Percentiles rank a stretch among this genome's conserved stretches.
These are phyloP conservation scores for Sminthurides bifidus DNA, from an alignment of 1,140 invertebrate species.

Conservation along the genomic window DNA sequence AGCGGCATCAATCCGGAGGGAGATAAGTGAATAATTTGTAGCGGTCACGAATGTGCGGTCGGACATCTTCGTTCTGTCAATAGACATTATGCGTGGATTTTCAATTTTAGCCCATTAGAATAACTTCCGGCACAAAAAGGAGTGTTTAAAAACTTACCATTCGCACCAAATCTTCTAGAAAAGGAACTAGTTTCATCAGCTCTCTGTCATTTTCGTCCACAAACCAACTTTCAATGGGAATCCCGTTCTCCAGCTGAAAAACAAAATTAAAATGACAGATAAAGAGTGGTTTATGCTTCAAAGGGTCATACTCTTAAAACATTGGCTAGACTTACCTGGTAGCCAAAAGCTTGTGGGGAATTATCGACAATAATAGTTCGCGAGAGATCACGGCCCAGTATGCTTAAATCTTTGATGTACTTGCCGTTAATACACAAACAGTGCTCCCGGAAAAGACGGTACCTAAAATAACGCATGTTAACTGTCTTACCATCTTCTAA, in stretches of 20 bases:
- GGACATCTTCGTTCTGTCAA: slow-evolving; percentile 76
- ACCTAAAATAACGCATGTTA: slow-evolving; percentile 38
- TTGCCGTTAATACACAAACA: slow-evolving; percentile 91
- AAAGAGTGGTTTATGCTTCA: neutral
- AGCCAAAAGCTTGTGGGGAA: slow-evolving; percentile 82
- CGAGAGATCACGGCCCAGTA: slow-evolving; percentile 80
- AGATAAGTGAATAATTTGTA: slow-evolving; percentile 79
- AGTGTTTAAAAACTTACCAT: slow-evolving; percentile 43
- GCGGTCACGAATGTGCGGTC: slow-evolving; percentile 76
- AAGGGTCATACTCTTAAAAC: slow-evolving; percentile 8
- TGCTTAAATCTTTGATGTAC: slow-evolving; percentile 91
- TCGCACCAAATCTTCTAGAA: slow-evolving; percentile 73
- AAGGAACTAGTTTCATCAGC: slow-evolving; percentile 82
- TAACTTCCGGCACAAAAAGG: neutral
- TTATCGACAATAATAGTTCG: slow-evolving; percentile 89
- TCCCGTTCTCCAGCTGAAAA: slow-evolving; percentile 85
- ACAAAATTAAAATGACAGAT: slow-evolving; percentile 28
- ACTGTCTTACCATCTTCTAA: neutral
- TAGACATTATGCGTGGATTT: slow-evolving; percentile 27
- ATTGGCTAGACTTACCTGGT: slow-evolving; percentile 52
- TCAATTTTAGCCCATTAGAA: neutral
- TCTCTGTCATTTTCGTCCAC: slow-evolving; percentile 79
- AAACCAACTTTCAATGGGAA: slow-evolving; percentile 97
- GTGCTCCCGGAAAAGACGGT: slow-evolving; percentile 83
- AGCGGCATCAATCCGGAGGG: slow-evolving; percentile 58